Evolutionary conservation across 2,888 invertebrate species (phyloP).

Genomic region (Xestia sexstrigata): DNA sequence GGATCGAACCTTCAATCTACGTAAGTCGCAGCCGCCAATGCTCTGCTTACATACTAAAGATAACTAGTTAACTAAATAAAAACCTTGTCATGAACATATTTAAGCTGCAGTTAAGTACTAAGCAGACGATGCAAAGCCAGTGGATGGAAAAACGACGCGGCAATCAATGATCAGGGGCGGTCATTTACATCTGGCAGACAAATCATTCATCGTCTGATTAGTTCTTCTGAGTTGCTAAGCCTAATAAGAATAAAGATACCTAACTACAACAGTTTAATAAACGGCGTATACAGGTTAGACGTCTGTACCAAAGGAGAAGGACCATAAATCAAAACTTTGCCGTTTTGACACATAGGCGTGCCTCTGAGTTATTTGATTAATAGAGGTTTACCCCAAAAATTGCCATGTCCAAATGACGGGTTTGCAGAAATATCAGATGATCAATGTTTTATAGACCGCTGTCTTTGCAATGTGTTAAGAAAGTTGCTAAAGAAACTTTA

Average conservation of each 20-base stretch:
- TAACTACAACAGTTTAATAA: slow-evolving; percentile 4
- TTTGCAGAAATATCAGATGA: slow-evolving; percentile 40
- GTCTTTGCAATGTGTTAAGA: slow-evolving; percentile 1
- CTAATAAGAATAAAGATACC: not conserved
- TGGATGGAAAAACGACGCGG: not conserved
- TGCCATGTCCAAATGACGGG: slow-evolving; percentile 26
- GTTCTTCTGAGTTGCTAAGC: not conserved
- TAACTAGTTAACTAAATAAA: not conserved
- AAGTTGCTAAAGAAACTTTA: not conserved
- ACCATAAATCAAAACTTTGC: slow-evolving; percentile 51
- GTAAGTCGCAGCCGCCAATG: not conserved
- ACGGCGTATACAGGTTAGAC: slow-evolving; percentile 3
- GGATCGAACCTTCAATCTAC: not conserved
- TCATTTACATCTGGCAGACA: not conserved
- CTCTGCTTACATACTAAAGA: too few species aligned
- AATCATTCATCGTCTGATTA: not conserved
- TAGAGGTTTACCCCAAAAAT: slow-evolving; percentile 51
- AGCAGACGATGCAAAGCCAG: not conserved
- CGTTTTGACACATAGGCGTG: slow-evolving; percentile 46
- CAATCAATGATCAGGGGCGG: not conserved
- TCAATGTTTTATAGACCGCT: slow-evolving; percentile 23
- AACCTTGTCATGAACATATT: not conserved
- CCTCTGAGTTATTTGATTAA: slow-evolving; percentile 50
- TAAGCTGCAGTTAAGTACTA: not conserved
- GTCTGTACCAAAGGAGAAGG: slow-evolving; percentile 16